Conservation (phyloP, 2,113 vertebrate species). For the Theristicus caerulescens region DNA sequence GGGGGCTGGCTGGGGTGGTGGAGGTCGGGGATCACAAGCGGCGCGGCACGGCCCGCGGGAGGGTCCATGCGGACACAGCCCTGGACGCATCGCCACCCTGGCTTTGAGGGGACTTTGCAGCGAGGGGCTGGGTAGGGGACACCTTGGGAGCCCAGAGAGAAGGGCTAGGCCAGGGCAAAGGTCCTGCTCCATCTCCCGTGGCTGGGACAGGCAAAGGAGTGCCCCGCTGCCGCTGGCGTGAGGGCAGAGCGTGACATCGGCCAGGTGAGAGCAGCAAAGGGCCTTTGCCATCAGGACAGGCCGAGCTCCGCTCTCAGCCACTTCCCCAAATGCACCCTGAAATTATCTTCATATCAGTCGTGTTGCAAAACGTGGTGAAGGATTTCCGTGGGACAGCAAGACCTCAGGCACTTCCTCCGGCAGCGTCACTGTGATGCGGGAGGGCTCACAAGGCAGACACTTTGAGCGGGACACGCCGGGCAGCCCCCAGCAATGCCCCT, state of each 20-base stretch:
- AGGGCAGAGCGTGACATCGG: not conserved
- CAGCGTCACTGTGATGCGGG: not conserved
- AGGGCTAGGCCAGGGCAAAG: not conserved
- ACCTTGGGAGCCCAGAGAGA: not conserved
- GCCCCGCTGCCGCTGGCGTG: fast-evolving
- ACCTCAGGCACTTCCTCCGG: not conserved
- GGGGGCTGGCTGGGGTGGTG: not conserved
- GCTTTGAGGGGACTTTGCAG: not conserved
- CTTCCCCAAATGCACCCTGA: not conserved
- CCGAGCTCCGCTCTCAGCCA: not conserved
- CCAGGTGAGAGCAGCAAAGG: not conserved
- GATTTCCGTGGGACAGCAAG: not conserved
- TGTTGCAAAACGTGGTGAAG: not conserved
- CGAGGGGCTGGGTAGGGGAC: not conserved
- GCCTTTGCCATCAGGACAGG: not conserved
- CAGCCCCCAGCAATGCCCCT: not conserved
- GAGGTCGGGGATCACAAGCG: not conserved
- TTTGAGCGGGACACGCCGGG: fast-evolving
- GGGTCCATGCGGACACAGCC: not conserved
- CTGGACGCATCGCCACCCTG: not conserved
- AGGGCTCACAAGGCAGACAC: not conserved
- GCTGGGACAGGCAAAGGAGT: no score
- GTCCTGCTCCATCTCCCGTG: not conserved
- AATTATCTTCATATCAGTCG: not conserved
- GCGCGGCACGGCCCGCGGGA: not conserved